Evolutionary conservation across 1,140 invertebrate species (phyloP), one percentile per base, ranked within the genome.

Genomic region (Liolophura sinensis): DNA sequence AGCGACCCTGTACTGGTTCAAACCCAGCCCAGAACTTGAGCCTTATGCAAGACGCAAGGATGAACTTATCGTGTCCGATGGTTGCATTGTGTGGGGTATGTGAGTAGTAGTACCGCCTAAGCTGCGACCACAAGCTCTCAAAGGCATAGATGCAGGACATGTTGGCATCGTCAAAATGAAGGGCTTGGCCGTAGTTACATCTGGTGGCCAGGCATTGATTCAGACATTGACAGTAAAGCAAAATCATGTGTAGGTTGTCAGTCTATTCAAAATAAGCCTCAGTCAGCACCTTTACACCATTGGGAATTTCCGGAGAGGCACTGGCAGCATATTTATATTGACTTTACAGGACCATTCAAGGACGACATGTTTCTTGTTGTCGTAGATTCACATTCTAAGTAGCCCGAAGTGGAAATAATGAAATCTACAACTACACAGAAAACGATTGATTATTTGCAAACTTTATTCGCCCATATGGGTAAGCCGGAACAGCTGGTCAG

Each of bases 141-240:
- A 80, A 27, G 73, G 83, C 64, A 70, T 87, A 20, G 86, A 88
- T 74, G 61, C 61, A n/a, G 83, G 81, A 6, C 88, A 88, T 73
- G 78, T 81, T 12, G 86, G 88, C 7, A 83, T 88, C 11, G 82
- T 82, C 0, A 78, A 75, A 0, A 89, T 89, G 86, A 89, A 89
- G 73, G 69, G 86, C 82, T 80, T 9, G 73, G 73, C 1, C 82
- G n/a, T n/a, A n/a, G n/a, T n/a, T n/a, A n/a, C n/a, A n/a, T n/a
- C n/a, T n/a, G n/a, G n/a, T n/a, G n/a, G n/a, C n/a, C n/a, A n/a
- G n/a, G n/a, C n/a, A n/a, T 88, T 0, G 84, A 89, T 67, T 48
- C 67, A 25, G 80, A 86, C 18, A 84, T 88, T 24, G 78, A 82
- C 61, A 54, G 73, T 20, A 68, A 74, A 25, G 79, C 85, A 7